These are phyloP conservation scores for Ips typographus DNA, from an alignment of 1,140 invertebrate species.

Conservation along the genomic window DNA sequence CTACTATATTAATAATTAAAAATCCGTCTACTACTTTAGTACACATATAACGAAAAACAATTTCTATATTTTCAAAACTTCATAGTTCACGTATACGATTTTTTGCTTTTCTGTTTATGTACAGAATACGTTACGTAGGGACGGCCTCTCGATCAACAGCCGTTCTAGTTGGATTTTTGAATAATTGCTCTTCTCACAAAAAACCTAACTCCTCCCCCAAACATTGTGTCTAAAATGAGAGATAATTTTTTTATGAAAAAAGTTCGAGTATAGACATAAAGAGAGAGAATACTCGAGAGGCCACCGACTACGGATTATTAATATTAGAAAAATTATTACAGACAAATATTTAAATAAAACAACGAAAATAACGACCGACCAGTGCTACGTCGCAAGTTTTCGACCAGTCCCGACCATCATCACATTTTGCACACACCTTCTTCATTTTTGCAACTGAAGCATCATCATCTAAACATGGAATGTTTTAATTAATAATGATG, in stretches of 20 bases:
- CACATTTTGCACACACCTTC: neutral
- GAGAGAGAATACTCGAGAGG: neutral
- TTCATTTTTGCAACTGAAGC: too few relatives aligned
- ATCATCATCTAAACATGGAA: neutral
- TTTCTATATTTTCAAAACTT: constrained; percentile 49
- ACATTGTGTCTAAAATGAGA: too few relatives aligned
- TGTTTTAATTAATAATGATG: constrained; percentile 1
- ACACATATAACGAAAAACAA: constrained; percentile 48
- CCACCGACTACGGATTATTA: constrained; percentile 2
- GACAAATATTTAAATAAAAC: constrained; percentile 21
- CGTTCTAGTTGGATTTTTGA: too few relatives aligned
- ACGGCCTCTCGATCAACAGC: neutral
- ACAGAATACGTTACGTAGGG: constrained; percentile 27
- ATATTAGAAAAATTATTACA: constrained; percentile 15
- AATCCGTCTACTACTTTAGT: constrained; percentile 25
- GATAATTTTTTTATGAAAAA: too few relatives aligned
- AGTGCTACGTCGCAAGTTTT: constrained; percentile 5
- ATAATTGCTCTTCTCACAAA: too few relatives aligned
- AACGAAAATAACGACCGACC: constrained; percentile 8
- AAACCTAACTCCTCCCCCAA: too few relatives aligned
- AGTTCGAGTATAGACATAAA: too few relatives aligned
- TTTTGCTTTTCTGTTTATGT: constrained; percentile 44
- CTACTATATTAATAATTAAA: constrained; percentile 21
- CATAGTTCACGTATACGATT: constrained; percentile 51
- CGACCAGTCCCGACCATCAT: neutral